Percentiles rank a stretch among this genome's conserved stretches.
Conservation (phyloP, 2,888 invertebrate genomes). For the Yponomeuta malinellus region DNA sequence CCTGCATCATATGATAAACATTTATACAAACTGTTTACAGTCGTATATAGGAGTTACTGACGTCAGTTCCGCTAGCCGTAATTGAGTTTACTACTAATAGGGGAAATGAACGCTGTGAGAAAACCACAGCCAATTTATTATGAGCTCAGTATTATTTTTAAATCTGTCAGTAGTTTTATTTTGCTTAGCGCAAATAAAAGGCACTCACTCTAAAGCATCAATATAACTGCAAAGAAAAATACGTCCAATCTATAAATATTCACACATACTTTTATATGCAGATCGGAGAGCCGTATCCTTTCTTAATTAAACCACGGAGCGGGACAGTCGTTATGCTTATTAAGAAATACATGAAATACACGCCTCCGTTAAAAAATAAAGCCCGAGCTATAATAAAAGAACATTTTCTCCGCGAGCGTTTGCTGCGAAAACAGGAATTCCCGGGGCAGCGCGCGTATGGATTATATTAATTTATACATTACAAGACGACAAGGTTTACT, state of each 20-base stretch:
- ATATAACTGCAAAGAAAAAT: conserved; percentile 25
- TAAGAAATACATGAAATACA: conserved; percentile 64
- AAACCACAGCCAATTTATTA: not conserved
- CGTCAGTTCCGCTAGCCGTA: not conserved
- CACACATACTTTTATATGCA: conserved; percentile 37
- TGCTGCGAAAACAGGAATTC: not conserved
- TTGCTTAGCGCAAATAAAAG: not conserved
- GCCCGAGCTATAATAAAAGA: not conserved
- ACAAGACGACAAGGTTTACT: conserved; percentile 27
- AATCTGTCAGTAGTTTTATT: not conserved
- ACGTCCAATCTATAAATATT: conserved; percentile 50
- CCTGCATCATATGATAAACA: not conserved
- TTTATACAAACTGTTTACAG: not conserved
- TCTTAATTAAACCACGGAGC: conserved; percentile 57
- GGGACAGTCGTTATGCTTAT: conserved; percentile 48
- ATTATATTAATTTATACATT: conserved; percentile 21
- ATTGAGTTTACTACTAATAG: not conserved
- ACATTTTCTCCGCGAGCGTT: not conserved
- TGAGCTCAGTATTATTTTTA: not conserved
- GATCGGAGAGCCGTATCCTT: conserved; percentile 27
- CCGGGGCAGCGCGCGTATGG: conserved; percentile 4
- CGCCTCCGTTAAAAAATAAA: conserved; percentile 16
- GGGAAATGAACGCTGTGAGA: not conserved
- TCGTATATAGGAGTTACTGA: not conserved
- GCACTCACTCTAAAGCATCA: conserved; percentile 18